A percentile compares a stretch with the other conserved stretches of the same genome.
Evolutionary conservation across 2,888 invertebrate genomes (phyloP).

Genomic region (Phaonia tiefii): DNA sequence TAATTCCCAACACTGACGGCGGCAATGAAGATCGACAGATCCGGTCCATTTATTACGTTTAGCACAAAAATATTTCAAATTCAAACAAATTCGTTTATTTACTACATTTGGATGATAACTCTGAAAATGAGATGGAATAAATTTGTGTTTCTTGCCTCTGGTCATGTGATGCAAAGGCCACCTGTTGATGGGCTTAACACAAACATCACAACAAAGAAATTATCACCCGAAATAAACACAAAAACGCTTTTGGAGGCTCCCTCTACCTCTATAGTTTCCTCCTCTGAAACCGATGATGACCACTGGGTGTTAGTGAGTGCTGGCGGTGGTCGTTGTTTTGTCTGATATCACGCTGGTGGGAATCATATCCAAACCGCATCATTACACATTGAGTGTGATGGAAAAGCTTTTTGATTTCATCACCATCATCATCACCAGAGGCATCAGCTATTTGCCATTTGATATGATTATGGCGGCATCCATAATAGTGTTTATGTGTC

Average conservation of each 20-base stretch:
- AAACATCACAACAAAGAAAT: constrained; percentile 64
- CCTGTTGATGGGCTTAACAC: constrained; percentile 52
- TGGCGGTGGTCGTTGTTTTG: constrained; percentile 11
- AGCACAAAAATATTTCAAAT: background rate
- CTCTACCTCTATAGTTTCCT: too few relatives aligned
- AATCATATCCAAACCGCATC: constrained; percentile 32
- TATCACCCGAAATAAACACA: constrained; percentile 34
- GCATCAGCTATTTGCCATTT: constrained; percentile 36
- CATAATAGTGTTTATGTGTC: constrained; percentile 29
- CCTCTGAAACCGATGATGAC: too few relatives aligned
- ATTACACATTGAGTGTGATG: constrained; percentile 22
- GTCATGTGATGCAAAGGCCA: constrained; percentile 46
- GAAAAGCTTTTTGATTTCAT: constrained; percentile 47
- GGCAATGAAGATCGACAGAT: constrained; percentile 64
- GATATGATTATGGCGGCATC: constrained; percentile 49
- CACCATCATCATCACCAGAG: background rate
- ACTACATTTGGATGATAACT: too few relatives aligned
- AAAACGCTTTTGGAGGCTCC: constrained; percentile 10
- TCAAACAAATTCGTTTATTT: background rate
- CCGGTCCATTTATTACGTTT: constrained; percentile 53
- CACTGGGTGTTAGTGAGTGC: background rate
- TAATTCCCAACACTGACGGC: background rate
- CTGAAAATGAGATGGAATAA: background rate
- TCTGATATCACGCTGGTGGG: constrained; percentile 57
- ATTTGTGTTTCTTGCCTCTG: too few relatives aligned